Percentiles rank a stretch among this genome's conserved stretches.
Evolutionary conservation across 2,797 vertebrate genomes (phyloP).

Genomic region (Muscicapa comitata): DNA sequence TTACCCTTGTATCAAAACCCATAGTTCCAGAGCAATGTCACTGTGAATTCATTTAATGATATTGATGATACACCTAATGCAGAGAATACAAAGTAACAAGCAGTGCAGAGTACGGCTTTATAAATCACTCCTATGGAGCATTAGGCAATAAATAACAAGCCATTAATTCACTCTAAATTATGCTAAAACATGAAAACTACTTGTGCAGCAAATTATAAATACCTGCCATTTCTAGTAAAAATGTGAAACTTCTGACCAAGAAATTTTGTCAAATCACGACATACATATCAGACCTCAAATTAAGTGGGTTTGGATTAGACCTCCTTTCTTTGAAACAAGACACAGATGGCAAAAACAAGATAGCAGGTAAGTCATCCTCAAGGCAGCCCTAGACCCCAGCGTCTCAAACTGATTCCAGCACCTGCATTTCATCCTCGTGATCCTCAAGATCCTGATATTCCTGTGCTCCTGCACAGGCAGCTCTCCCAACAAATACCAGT

Average conservation of each 20-base stretch:
- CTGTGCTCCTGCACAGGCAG: not conserved
- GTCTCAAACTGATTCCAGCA: not conserved
- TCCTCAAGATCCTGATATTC: not conserved
- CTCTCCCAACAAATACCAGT: not conserved
- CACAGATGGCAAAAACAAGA: not conserved
- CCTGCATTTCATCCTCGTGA: not conserved
- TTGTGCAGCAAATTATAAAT: conserved; percentile 58
- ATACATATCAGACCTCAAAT: not conserved
- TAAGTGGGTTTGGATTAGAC: not conserved
- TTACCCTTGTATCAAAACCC: conserved; percentile 74
- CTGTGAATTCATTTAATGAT: conserved; percentile 76
- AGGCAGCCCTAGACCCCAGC: not conserved
- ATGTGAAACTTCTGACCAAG: conserved; percentile 20
- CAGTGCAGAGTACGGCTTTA: conserved; percentile 52
- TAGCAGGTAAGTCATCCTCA: not conserved
- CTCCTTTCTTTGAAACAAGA: not conserved
- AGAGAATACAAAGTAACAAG: conserved; percentile 68
- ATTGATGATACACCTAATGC: conserved; percentile 72
- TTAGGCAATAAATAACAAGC: conserved; percentile 69
- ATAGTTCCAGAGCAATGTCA: conserved; percentile 74
- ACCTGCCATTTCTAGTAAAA: conserved; percentile 31
- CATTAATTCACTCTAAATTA: conserved; percentile 69
- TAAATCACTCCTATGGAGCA: conserved; percentile 72
- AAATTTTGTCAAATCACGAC: conserved; percentile 17
- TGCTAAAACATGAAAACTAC: conserved; percentile 67